Evolutionary conservation across 2,888 invertebrate genomes (phyloP).

Genomic region (Pammene aurita): DNA sequence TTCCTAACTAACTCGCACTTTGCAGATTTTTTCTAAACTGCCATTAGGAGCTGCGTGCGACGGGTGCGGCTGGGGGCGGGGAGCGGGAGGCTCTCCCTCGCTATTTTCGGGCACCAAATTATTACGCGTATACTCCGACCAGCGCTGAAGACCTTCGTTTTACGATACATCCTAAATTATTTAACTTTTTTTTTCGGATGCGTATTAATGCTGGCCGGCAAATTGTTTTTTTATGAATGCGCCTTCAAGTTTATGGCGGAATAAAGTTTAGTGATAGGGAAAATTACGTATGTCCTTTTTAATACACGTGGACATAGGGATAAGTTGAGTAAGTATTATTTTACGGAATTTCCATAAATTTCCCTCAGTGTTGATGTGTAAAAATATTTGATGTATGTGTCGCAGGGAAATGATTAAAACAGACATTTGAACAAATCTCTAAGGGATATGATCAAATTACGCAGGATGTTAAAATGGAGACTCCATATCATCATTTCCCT

Average conservation of each 20-base stretch:
- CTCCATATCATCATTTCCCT: too few species aligned
- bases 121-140: constrained; percentile 66
- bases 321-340: background rate
- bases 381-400: too few species aligned
- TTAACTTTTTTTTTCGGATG: constrained; percentile 59
- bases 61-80: constrained; percentile 66
- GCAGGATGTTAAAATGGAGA: too few species aligned
- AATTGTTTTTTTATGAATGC: constrained; percentile 38
- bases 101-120: constrained; percentile 80
- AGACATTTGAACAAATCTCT: too few species aligned
- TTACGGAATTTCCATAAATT: background rate
- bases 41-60: constrained; percentile 67
- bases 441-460: too few species aligned
- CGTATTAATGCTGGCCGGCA: constrained; percentile 36
- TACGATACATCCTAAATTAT: constrained; percentile 79
- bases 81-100: constrained; percentile 63
- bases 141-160: constrained; percentile 80
- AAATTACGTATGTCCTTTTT: constrained; percentile 11
- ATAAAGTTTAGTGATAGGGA: constrained; percentile 14
- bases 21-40: constrained; percentile 65
- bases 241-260: constrained; percentile 13
- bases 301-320: background rate
- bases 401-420: too few species aligned
- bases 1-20: constrained; percentile 5
- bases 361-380: too few species aligned